Conservation (phyloP, 1,140 invertebrate genomes). For the Cephus cinctus region DNA sequence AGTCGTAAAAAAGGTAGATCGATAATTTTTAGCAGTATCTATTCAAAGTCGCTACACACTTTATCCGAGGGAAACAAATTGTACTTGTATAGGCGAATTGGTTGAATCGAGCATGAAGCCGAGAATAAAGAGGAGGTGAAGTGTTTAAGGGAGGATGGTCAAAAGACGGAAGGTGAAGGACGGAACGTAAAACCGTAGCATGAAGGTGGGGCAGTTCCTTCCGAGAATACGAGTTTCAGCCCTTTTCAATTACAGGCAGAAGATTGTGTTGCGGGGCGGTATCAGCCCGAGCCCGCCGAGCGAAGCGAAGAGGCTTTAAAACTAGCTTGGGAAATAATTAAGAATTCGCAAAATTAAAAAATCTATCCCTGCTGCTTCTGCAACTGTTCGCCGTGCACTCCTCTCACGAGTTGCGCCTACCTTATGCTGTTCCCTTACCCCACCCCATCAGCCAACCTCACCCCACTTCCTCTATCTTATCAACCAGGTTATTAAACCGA, state of each 20-base stretch:
- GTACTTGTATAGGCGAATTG: too few species aligned
- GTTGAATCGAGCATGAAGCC: too few species aligned
- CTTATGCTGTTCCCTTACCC: neutral
- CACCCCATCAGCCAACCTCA: neutral
- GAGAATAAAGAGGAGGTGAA: neutral
- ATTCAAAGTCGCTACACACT: too few species aligned
- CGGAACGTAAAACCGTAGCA: too few species aligned
- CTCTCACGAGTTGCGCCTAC: constrained; percentile 9
- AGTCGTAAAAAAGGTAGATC: too few species aligned
- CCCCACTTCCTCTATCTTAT: neutral
- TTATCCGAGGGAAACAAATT: too few species aligned
- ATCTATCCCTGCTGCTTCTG: constrained; percentile 23
- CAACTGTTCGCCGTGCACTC: constrained; percentile 11
- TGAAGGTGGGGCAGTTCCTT: too few species aligned
- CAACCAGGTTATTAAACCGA: constrained; percentile 14
- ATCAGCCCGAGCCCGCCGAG: constrained; percentile 8
- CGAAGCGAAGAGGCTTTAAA: constrained; percentile 22
- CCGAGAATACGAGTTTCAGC: constrained; percentile 10
- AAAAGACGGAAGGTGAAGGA: too few species aligned
- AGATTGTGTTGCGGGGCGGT: constrained; percentile 27
- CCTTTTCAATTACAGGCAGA: constrained; percentile 34
- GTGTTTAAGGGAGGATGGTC: too few species aligned
- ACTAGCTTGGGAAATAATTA: constrained; percentile 34
- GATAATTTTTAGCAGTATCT: too few species aligned
- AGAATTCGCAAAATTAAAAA: constrained; percentile 38